These are phyloP conservation scores for Branchellion lobata DNA, from an alignment of 2,888 invertebrate species.

Conservation along the genomic window DNA sequence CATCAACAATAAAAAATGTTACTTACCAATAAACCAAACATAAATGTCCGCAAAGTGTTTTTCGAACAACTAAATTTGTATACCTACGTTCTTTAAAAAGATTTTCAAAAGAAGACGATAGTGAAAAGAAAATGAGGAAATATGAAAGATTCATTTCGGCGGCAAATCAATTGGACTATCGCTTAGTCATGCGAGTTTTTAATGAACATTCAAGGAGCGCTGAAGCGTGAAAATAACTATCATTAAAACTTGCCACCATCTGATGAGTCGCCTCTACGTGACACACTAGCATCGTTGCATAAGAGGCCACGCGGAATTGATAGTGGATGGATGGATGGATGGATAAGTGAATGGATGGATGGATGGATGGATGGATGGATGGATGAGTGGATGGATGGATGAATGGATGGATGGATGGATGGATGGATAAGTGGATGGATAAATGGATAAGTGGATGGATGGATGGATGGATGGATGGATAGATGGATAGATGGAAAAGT, in stretches of 20 bases:
- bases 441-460: conserved; percentile 16
- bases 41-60: no score
- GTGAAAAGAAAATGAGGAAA: no score
- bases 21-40: no score
- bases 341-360: conserved; percentile 11
- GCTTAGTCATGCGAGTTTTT: conserved; percentile 6
- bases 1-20: no score
- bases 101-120: no score
- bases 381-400: conserved; percentile 5
- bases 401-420: conserved; percentile 23
- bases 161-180: conserved; percentile 6
- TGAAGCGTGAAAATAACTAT: conserved; percentile 15
- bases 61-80: no score
- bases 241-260: conserved; percentile 22
- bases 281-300: not conserved
- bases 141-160: not conserved
- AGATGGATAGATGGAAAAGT: not conserved
- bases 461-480: conserved; percentile 13
- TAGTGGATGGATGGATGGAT: conserved; percentile 9
- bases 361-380: conserved; percentile 28
- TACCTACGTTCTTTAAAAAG: no score
- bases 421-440: conserved; percentile 18
- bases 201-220: conserved; percentile 9
- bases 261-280: conserved; percentile 5
- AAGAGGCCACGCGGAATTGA: not conserved